Base-by-base conservation (phyloP, 2,888 invertebrate species). In the Melikaiella ostensackeni region DNA sequence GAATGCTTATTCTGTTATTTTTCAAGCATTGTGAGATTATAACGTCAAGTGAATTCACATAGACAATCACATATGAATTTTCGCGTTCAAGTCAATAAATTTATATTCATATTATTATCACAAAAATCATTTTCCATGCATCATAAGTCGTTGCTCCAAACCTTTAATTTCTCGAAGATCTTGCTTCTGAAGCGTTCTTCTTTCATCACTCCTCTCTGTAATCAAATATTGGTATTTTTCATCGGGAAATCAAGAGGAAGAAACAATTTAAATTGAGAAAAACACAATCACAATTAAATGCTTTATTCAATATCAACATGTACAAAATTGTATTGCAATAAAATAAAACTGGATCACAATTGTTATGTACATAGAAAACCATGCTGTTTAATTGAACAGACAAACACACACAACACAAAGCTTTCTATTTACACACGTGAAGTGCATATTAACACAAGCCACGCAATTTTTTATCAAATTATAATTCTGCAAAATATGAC, bases 121-220 rank as follows among this genome's bases (percentile, higher is more conserved):
- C 8, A 57, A 57, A 27, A 59, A 59, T 13, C 16, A 59, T 59
- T 59, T 59, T 24, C 62, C 88, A 89, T 90, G 89, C 90, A 83
- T 79, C 82, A 76, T 85, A 87, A 84, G 81, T 85, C 82, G 86
- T 85, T 80, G 82, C 80, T 75, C 84, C 91, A 89, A 91, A 91
- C 91, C 91, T 91, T 91, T 89, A 86, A 88, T 91, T 87, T 91
- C 89, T 84, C 87, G 91, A 90, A 90, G 87, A 91, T 91, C 91
- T 85, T 90, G 90, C 84, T 82, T 82, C 84, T 86, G 88, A 84
- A 87, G 87, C 84, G 86, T 85, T 86, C 86, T 88, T 83, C 85
- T 88, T 75, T 89, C 90, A 75, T 88, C 88, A 84, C 87, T 87
- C 82, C 85, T 88, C 83, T 90, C 91, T 91, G 89, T 55, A 89